These are phyloP conservation scores for Himalopsyche phryganea DNA, from an alignment of 1,140 invertebrate species.

Conservation along the genomic window DNA sequence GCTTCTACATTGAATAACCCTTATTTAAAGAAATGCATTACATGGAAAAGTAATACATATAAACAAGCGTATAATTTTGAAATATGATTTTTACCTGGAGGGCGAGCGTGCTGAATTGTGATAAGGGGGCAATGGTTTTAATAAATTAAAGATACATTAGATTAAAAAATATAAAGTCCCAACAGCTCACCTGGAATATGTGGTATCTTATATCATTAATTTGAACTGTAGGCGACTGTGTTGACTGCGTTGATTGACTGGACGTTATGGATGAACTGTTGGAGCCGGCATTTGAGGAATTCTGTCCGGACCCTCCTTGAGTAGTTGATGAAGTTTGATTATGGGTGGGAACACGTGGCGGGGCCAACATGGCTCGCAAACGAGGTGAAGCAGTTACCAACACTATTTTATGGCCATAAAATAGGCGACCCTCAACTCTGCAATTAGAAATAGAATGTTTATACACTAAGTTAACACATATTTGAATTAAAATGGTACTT, in stretches of 20 bases:
- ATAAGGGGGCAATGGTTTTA: too few species aligned
- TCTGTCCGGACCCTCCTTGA: conserved; percentile 54
- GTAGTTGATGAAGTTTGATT: conserved; percentile 10
- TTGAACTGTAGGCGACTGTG: conserved; percentile 72
- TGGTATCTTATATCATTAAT: conserved; percentile 91
- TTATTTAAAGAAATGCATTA: too few species aligned
- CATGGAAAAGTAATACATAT: too few species aligned
- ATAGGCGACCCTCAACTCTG: conserved; percentile 84
- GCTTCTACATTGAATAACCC: too few species aligned
- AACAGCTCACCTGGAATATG: conserved; percentile 72
- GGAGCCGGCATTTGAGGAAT: conserved; percentile 65
- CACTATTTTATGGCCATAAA: conserved; percentile 92
- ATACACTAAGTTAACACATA: too few species aligned
- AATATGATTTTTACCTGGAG: too few species aligned
- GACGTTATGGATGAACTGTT: conserved; percentile 19
- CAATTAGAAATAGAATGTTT: too few species aligned
- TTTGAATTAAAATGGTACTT: too few species aligned
- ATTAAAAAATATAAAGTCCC: too few species aligned
- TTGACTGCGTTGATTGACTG: conserved; percentile 22
- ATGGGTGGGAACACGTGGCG: conserved; percentile 35
- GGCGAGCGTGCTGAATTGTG: too few species aligned
- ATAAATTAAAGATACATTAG: too few species aligned
- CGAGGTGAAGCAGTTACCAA: conserved; percentile 84
- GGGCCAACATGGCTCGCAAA: conserved; percentile 79
- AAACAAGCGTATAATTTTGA: too few species aligned